Evolutionary conservation across 2,888 invertebrate genomes (phyloP).

Genomic region (Ligdia adustata): DNA sequence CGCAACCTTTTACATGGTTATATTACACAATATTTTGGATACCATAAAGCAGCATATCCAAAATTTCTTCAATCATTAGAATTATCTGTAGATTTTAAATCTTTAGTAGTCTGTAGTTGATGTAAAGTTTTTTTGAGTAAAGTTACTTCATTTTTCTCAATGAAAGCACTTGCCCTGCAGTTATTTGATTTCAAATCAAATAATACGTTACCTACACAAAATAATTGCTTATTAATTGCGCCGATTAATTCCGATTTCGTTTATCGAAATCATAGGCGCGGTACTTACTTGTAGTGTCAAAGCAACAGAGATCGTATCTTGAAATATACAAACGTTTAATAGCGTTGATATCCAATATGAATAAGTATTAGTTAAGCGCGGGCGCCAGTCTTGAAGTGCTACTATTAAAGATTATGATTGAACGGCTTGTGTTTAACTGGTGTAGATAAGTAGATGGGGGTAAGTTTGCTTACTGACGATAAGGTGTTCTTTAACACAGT

Average conservation of each 20-base stretch:
- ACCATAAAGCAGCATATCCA: too few relatives aligned
- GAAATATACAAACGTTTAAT: constrained; percentile 32
- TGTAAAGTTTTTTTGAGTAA: too few relatives aligned
- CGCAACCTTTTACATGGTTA: too few relatives aligned
- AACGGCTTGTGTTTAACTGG: constrained; percentile 10
- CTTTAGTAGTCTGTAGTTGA: too few relatives aligned
- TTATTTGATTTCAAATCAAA: too few relatives aligned
- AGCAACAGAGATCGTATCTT: constrained; percentile 24
- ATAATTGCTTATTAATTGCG: background rate
- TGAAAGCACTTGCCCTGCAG: too few relatives aligned
- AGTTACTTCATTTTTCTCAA: too few relatives aligned
- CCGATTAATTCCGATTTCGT: constrained; percentile 15
- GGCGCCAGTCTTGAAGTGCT: constrained; percentile 28
- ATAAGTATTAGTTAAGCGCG: constrained; percentile 16
- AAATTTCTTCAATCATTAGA: too few relatives aligned
- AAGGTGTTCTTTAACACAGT: too few relatives aligned
- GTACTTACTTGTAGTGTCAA: constrained; percentile 13
- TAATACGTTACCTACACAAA: too few relatives aligned
- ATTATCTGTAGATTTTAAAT: too few relatives aligned
- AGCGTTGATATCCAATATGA: constrained; percentile 28
- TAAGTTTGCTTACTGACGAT: background rate
- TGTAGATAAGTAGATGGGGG: background rate
- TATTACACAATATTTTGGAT: too few relatives aligned
- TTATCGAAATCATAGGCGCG: constrained; percentile 25
- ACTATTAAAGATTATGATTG: constrained; percentile 17